phyloP scores from a whole-genome alignment of 2,113 vertebrate genomes.

The Pagrus major region DNA sequence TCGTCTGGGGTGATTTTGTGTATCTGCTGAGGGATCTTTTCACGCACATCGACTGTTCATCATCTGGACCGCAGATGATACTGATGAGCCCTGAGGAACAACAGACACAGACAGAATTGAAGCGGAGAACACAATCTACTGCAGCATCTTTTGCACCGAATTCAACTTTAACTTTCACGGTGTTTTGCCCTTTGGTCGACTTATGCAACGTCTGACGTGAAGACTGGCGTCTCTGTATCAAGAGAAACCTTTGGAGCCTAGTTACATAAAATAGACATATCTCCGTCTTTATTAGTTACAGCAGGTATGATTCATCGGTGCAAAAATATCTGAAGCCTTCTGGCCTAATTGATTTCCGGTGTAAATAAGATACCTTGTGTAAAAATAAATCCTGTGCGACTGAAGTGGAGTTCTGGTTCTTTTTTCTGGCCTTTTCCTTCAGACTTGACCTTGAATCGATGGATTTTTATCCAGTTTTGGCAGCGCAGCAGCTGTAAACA shows the following conservation, averaged over 20 bases:
- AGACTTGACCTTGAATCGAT: neutral
- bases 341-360: neutral
- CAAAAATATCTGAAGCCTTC: neutral
- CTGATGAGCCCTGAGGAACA: neutral
- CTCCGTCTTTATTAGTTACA: neutral
- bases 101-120: neutral
- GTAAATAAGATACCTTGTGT: neutral
- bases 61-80: slow-evolving; percentile 40
- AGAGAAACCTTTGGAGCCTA: neutral
- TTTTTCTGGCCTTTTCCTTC: neutral
- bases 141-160: neutral
- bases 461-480: neutral
- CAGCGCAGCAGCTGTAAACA: neutral
- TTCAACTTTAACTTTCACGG: neutral
- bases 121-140: neutral
- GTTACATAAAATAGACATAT: slow-evolving; percentile 14
- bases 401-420: neutral
- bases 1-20: neutral
- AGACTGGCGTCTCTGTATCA: neutral
- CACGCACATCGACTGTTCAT: neutral
- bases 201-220: slow-evolving; percentile 13
- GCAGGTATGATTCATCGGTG: neutral
- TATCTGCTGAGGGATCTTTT: slow-evolving; percentile 1
- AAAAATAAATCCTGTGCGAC: neutral
- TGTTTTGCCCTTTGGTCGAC: neutral